These are phyloP conservation scores for Dysidea cf. avara DNA, from an alignment of 37 sponge, comb jelly and placozoan genomes.

Conservation along the genomic window DNA sequence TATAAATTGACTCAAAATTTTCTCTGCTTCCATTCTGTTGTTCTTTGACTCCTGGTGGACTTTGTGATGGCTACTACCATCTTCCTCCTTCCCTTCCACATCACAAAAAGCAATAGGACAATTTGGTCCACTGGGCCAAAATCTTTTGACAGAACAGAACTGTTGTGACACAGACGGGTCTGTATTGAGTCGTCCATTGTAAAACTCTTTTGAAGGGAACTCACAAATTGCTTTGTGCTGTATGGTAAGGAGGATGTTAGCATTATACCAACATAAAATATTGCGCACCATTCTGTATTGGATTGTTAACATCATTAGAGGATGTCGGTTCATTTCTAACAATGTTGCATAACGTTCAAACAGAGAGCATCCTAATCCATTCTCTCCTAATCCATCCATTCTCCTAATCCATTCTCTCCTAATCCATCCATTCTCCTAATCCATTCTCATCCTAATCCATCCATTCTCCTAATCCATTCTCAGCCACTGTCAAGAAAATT, in stretches of 20 bases:
- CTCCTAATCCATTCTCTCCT: too few species aligned
- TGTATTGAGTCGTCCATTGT: constrained; percentile 38
- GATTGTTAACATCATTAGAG: constrained; percentile 11
- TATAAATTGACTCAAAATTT: neutral
- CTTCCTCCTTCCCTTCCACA: too few species aligned
- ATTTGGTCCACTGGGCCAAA: too few species aligned
- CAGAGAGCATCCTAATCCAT: too few species aligned
- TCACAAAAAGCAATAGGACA: too few species aligned
- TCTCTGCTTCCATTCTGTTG: neutral
- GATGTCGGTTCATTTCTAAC: neutral
- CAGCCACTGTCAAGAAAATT: too few species aligned
- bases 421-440: too few species aligned
- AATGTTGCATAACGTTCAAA: too few species aligned
- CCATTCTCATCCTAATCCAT: too few species aligned
- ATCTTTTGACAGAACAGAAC: neutral
- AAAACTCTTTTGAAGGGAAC: constrained; percentile 57
- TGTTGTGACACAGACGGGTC: constrained; percentile 27
- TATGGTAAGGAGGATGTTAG: constrained; percentile 44
- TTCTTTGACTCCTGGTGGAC: constrained; percentile 15
- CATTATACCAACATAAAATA: neutral
- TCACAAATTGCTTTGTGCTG: constrained; percentile 50
- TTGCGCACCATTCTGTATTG: constrained; percentile 79
- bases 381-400: too few species aligned
- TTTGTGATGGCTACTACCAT: too few species aligned
- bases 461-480: too few species aligned